phyloP scores from a whole-genome alignment of 30 jellyfish, hydroid and myxozoan genomes.

The Aurelia coerulea region DNA sequence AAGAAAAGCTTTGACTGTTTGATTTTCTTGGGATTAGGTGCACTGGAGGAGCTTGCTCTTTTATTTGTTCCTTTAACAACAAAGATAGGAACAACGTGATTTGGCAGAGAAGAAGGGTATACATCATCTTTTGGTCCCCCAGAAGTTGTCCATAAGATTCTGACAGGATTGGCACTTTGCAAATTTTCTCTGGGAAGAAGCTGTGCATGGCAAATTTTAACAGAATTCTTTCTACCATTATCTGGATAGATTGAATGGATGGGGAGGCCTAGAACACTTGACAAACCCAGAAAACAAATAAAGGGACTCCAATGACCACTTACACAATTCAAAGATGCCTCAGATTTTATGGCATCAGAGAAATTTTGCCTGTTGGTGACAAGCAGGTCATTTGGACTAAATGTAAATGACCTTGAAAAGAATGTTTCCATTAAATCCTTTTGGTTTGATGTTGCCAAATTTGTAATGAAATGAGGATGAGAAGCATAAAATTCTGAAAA shows the following conservation, averaged over 20 bases:
- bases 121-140: too few relatives aligned
- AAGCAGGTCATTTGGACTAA: too few relatives aligned
- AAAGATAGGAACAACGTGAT: neutral
- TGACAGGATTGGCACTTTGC: too few relatives aligned
- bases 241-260: neutral
- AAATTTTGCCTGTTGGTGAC: neutral
- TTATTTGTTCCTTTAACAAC: neutral
- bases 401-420: too few relatives aligned
- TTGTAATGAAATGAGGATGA: neutral
- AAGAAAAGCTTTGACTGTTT: neutral
- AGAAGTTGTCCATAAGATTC: too few relatives aligned
- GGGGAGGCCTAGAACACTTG: constrained; percentile 26
- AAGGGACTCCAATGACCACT: constrained; percentile 3
- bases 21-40: neutral
- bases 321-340: constrained; percentile 1
- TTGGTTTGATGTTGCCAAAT: neutral
- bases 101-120: neutral
- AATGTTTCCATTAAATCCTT: neutral
- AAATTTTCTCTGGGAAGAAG: neutral
- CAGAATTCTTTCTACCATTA: neutral
- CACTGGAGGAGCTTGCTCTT: neutral
- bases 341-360: constrained; percentile 9
- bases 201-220: neutral
- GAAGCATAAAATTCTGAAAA: neutral
- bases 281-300: constrained; percentile 7